Base-by-base conservation (phyloP, 2,888 invertebrate genomes). In the Gastrophysa polygoni region DNA sequence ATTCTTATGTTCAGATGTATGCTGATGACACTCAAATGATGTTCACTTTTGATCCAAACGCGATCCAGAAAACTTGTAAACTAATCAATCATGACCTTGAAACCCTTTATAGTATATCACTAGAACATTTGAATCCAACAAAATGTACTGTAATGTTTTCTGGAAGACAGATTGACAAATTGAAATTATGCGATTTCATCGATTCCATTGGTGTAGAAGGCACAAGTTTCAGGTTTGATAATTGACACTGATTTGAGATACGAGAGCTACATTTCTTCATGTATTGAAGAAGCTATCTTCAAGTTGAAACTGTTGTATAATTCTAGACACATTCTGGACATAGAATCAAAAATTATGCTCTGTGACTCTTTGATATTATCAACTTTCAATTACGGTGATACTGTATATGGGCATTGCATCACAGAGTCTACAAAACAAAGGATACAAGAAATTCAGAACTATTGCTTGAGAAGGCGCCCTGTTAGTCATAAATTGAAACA, bases 61-160 rank as follows among this genome's bases (percentile, higher is more conserved):
- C 2, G n/a, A n/a, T n/a, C n/a, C 46, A 46, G 17, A 10, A 46
- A 46, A 17, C 17, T 46, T 46, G 46, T 46, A 46, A 46, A 46
- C 46, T 46, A 16, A 46, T 46, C 46, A 46, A 16, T 17, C 2
- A 46, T 46, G 46, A 46, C 46, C 46, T 46, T 46, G 46, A 46
- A 46, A 46, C 18, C 18, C 14, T 46, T 17, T 46, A 46, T 17
- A 46, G 17, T 16, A 46, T 46, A 46, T 46, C 46, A n/a, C n/a
- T n/a, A n/a, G n/a, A n/a, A n/a, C n/a, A n/a, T n/a, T n/a, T n/a
- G n/a, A n/a, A n/a, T n/a, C n/a, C n/a, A 28, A 28, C 28, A 28
- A 28, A 28, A 28, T 28, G 28, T 28, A 28, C 16, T 43, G 43
- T 11, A 43, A 43, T 43, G 43, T 43, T 43, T 43, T 43, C 11